A percentile compares a stretch with the other conserved stretches of the same genome.
Conservation (phyloP, 2,113 vertebrate genomes). For the Bungarus multicinctus region DNA sequence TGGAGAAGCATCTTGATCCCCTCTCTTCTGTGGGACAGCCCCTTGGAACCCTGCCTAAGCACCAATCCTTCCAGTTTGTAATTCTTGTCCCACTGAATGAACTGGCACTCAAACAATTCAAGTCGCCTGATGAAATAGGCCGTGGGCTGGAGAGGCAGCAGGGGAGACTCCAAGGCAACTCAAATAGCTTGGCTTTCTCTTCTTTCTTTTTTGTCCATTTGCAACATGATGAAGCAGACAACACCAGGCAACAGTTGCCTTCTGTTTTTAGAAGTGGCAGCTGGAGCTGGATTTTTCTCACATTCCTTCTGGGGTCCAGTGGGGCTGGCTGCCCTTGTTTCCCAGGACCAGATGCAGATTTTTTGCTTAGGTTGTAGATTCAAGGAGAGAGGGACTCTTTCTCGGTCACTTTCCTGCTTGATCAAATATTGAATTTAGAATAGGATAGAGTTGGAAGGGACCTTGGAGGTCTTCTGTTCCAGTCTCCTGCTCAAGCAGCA, state of each 20-base stretch:
- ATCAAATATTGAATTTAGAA: background rate
- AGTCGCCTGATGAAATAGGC: background rate
- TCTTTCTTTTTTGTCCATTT: background rate
- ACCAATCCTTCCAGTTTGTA: background rate
- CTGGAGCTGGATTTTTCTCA: background rate
- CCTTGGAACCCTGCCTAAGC: background rate
- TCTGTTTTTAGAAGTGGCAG: background rate
- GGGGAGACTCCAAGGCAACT: background rate
- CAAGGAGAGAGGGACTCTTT: fast-evolving
- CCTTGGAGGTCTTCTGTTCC: too few species aligned
- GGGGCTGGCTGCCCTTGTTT: background rate
- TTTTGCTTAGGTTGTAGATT: background rate
- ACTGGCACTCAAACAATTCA: background rate
- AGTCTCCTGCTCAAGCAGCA: too few species aligned
- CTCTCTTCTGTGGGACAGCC: background rate
- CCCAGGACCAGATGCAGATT: too few species aligned
- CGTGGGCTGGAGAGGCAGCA: background rate
- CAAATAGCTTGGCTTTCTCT: background rate
- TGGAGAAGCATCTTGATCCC: background rate
- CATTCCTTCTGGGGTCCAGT: background rate
- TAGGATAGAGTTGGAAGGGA: too few species aligned
- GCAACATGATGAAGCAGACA: background rate
- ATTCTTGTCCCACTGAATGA: background rate
- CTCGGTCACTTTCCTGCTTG: background rate
- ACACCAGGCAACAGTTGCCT: background rate